phyloP scores from a whole-genome alignment of 2,888 invertebrate species.

The Andrena bicolor region DNA sequence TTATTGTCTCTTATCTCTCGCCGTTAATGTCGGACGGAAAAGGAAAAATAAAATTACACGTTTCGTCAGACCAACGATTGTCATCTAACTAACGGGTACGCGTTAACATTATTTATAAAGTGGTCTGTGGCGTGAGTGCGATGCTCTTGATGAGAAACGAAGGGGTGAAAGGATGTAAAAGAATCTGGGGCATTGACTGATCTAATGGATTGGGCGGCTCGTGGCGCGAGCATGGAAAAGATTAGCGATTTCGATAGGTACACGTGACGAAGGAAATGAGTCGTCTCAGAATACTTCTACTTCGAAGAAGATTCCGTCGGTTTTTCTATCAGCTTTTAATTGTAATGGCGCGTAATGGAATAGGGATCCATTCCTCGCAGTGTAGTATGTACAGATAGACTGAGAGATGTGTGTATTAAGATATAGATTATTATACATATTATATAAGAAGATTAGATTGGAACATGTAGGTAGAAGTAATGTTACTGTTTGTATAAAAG shows the following conservation, averaged over 20 bases:
- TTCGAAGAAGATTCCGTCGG: constrained; percentile 60
- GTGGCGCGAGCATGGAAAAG: constrained; percentile 28
- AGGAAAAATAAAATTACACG: not conserved
- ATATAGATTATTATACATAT: constrained; percentile 61
- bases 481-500: constrained; percentile 71
- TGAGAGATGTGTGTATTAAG: constrained; percentile 75
- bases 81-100: constrained; percentile 32
- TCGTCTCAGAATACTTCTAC: constrained; percentile 52
- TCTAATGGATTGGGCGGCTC: constrained; percentile 34
- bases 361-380: constrained; percentile 59
- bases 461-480: constrained; percentile 59
- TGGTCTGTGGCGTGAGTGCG: constrained; percentile 51
- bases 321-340: constrained; percentile 69
- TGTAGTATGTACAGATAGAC: constrained; percentile 79
- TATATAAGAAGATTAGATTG: constrained; percentile 55
- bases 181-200: constrained; percentile 34
- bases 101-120: constrained; percentile 46
- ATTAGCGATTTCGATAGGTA: constrained; percentile 26
- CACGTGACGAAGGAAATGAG: constrained; percentile 26
- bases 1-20: constrained; percentile 40
- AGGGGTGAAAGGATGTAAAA: constrained; percentile 24
- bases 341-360: constrained; percentile 51
- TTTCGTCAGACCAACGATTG: constrained; percentile 51
- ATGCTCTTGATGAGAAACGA: constrained; percentile 33
- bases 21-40: constrained; percentile 32